Evolutionary conservation across 2,113 vertebrate species (phyloP).

Genomic region (Zapus hudsonius): DNA sequence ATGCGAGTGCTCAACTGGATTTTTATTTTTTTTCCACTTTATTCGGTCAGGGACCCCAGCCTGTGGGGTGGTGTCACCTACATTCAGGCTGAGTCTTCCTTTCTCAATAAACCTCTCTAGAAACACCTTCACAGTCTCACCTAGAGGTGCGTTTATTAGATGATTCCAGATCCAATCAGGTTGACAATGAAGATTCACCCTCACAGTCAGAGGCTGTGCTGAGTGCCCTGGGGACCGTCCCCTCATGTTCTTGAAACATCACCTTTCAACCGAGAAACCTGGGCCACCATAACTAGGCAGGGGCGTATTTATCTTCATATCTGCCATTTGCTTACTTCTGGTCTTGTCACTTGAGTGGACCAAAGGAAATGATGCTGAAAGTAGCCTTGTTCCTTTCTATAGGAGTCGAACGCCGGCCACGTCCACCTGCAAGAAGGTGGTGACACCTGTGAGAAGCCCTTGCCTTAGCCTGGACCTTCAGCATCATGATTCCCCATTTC

Average conservation of each 20-base stretch:
- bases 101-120: background rate
- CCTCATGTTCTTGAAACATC: background rate
- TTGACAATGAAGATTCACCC: background rate
- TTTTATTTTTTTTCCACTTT: background rate
- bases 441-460: background rate
- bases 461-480: background rate
- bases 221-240: background rate
- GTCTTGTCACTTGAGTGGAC: background rate
- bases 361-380: slow-evolving; percentile 44
- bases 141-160: background rate
- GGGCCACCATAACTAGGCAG: background rate
- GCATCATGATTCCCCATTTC: slow-evolving; percentile 57
- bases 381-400: slow-evolving; percentile 26
- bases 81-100: background rate
- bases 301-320: background rate
- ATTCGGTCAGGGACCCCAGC: background rate
- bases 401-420: slow-evolving; percentile 41
- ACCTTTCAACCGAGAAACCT: background rate
- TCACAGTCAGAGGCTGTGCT: background rate
- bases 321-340: slow-evolving; percentile 22
- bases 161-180: background rate
- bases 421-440: background rate
- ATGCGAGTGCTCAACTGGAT: too few relatives aligned
- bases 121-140: background rate
- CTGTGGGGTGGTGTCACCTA: background rate